phyloP scores from a whole-genome alignment of 2,113 vertebrate species.

The Pomatostomus ruficeps region DNA sequence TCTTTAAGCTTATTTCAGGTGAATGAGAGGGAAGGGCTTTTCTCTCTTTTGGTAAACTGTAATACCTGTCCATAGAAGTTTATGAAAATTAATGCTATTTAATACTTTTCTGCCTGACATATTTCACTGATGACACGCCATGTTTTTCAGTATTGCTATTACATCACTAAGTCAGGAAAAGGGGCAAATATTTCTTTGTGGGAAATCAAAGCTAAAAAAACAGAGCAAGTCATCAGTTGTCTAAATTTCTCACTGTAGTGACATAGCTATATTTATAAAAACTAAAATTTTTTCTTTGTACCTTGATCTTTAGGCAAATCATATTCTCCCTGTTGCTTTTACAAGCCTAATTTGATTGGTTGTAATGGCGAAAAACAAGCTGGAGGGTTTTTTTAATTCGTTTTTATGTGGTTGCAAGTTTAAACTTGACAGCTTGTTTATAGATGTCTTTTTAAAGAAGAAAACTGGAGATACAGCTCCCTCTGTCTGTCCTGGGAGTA shows the following conservation, averaged over 20 bases:
- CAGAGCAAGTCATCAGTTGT: not conserved
- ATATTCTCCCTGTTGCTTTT: not conserved
- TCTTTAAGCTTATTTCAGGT: not conserved
- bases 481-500: slow-evolving; percentile 48
- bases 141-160: not conserved
- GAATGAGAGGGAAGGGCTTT: not conserved
- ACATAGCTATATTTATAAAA: not conserved
- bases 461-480: slow-evolving; percentile 55
- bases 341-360: not conserved
- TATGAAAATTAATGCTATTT: not conserved
- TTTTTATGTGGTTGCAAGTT: not conserved
- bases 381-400: not conserved
- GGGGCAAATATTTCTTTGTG: not conserved
- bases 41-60: not conserved
- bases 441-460: not conserved
- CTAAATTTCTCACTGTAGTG: not conserved
- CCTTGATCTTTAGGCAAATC: not conserved
- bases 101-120: not conserved
- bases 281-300: not conserved
- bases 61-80: not conserved
- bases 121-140: not conserved
- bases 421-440: not conserved
- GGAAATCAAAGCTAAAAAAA: not conserved
- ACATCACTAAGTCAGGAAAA: not conserved
- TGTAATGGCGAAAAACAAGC: not conserved